Evolutionary conservation across 2,797 vertebrate genomes (phyloP), one percentile per base, ranked within the genome.

Genomic region (Toxotes lorentzi): DNA sequence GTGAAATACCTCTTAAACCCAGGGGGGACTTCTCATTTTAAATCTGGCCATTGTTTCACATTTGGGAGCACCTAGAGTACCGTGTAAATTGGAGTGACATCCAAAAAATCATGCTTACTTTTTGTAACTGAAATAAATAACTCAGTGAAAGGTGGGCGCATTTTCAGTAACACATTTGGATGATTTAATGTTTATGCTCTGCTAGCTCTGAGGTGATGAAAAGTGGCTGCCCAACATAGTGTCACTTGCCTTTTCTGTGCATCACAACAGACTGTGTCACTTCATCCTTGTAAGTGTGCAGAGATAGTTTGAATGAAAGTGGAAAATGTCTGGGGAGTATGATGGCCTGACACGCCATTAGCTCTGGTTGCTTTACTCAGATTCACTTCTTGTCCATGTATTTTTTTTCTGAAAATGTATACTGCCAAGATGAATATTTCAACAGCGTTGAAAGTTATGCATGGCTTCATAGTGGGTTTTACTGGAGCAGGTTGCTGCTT

Each of bases 1-100:
- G 50, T 8, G 13, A 72, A 75, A 50, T 23, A 67, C 23, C 34
- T 68, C 60, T 62, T 47, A 51, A 75, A 70, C 16, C 74, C 71
- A 78, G 38, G 38, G 47, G 53, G 61, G 70, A 56, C 67, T 73
- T 79, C 59, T 66, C 8, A 58, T 43, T 70, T 78, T 24, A 70
- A 34, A 9, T 23, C 58, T 71, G 34, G 38, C 59, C 27, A 56
- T 59, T 72, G 30, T 68, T 80, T 73, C 27, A 78, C 34, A 61
- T 64, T 45, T 82, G 7, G 19, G 23, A 70, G 58, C 53, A 48
- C 38, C 38, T 38, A 23, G 3, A 40, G 48, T 32, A 41, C 35
- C 51, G 58, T 79, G 24, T 32, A 73, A 85, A 81, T 54, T 32
- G 16, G 21, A 30, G 1, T 61, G 35, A 79, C 70, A 67, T 53